A percentile compares a stretch with the other conserved stretches of the same genome.
phyloP scores from a whole-genome alignment of 2,888 invertebrate species.

The Chironomus riparius region DNA sequence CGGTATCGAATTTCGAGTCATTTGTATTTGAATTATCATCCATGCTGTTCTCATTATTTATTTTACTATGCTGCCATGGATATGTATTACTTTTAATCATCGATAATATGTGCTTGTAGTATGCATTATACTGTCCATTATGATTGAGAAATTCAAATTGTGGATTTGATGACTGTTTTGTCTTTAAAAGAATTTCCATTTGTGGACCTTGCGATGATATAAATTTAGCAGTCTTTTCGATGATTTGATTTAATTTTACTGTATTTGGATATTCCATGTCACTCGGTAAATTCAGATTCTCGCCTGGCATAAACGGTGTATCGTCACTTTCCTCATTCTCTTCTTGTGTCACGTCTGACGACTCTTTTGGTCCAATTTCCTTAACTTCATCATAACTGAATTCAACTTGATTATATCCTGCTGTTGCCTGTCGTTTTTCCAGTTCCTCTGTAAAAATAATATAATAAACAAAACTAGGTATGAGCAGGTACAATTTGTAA shows the following conservation, averaged over 20 bases:
- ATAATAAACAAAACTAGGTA: conserved; percentile 8
- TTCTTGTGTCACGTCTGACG: conserved; percentile 39
- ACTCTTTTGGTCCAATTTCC: conserved; percentile 44
- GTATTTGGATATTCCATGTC: conserved; percentile 73
- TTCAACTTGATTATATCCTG: conserved; percentile 60
- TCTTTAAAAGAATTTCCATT: conserved; percentile 97
- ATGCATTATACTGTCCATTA: conserved; percentile 73
- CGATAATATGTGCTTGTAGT: conserved; percentile 70
- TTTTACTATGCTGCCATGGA: conserved; percentile 12
- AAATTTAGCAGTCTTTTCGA: conserved; percentile 88
- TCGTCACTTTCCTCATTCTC: conserved; percentile 55
- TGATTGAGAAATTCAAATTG: conserved; percentile 91
- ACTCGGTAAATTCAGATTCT: conserved; percentile 64
- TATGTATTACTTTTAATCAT: conserved; percentile 56
- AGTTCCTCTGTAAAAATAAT: conserved; percentile 58
- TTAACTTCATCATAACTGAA: conserved; percentile 61
- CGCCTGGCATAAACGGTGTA: conserved; percentile 64
- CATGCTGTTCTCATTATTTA: conserved; percentile 28
- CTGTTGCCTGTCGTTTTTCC: conserved; percentile 57
- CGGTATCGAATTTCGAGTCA: not conserved
- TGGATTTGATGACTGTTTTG: conserved; percentile 88
- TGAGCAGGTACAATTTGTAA: conserved; percentile 12
- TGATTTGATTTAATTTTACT: conserved; percentile 81
- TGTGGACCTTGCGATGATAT: conserved; percentile 86
- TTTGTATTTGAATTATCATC: conserved; percentile 18